phyloP scores from a whole-genome alignment of 2,113 vertebrate genomes.

The Mirza zaza region DNA sequence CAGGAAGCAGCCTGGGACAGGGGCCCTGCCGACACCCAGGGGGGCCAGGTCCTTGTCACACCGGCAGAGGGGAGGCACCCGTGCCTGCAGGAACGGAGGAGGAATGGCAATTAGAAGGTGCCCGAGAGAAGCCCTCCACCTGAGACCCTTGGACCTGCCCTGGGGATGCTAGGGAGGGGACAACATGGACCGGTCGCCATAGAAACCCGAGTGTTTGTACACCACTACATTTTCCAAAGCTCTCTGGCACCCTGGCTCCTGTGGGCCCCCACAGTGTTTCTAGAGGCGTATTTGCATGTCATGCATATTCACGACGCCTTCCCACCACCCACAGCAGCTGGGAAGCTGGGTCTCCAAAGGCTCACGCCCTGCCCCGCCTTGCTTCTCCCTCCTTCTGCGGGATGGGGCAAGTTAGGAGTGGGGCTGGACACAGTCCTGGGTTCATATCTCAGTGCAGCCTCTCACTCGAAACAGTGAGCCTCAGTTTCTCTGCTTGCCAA shows the following conservation, averaged over 20 bases:
- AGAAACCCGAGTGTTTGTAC: constrained; percentile 61
- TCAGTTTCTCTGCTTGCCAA: neutral
- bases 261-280: constrained; percentile 53
- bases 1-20: neutral
- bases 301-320: constrained; percentile 72
- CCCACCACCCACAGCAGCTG: constrained; percentile 65
- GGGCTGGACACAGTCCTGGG: neutral
- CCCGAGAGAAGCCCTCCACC: neutral
- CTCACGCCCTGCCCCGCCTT: neutral
- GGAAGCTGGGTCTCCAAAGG: constrained; percentile 29
- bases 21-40: neutral
- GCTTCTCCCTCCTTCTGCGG: neutral
- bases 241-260: neutral
- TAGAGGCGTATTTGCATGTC: constrained; percentile 70
- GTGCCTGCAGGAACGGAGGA: constrained; percentile 53
- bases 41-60: neutral
- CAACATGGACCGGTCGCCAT: neutral
- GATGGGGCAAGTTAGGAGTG: neutral
- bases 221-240: constrained; percentile 55
- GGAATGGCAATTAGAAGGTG: neutral
- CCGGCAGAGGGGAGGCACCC: neutral
- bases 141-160: neutral
- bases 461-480: neutral
- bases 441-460: neutral
- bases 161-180: neutral